Evolutionary conservation across 2,113 vertebrate genomes (phyloP).

Genomic region (Emberiza fucata): DNA sequence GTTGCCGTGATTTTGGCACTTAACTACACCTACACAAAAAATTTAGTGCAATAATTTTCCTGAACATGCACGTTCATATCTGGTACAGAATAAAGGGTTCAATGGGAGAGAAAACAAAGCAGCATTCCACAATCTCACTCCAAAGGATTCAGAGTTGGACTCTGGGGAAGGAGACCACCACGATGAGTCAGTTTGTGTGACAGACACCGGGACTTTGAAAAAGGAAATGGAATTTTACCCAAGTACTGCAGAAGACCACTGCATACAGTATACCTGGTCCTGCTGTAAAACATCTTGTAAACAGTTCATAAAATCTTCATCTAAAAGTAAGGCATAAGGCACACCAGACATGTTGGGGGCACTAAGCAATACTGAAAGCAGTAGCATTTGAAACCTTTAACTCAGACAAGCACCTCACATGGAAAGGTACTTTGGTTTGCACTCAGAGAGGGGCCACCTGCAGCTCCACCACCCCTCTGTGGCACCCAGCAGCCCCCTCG

Average conservation of each 20-base stretch:
- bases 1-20: conserved; percentile 71
- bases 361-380: conserved; percentile 70
- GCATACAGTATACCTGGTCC: conserved; percentile 68
- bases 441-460: conserved; percentile 41
- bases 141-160: conserved; percentile 65
- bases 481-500: conserved; percentile 25
- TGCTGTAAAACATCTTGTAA: conserved; percentile 80
- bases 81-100: conserved; percentile 50
- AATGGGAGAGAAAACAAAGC: conserved; percentile 63
- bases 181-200: conserved; percentile 40
- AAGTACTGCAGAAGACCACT: conserved; percentile 74
- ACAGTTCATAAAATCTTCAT: conserved; percentile 77
- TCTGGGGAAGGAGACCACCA: conserved; percentile 53
- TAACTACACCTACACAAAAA: conserved; percentile 64
- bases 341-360: conserved; percentile 78
- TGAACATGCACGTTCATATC: conserved; percentile 67
- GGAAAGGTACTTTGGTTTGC: conserved; percentile 71
- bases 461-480: conserved; percentile 9
- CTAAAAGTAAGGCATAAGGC: conserved; percentile 82
- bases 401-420: conserved; percentile 61
- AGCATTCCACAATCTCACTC: conserved; percentile 64
- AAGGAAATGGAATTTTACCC: conserved; percentile 73
- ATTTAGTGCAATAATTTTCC: conserved; percentile 66
- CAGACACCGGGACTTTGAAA: conserved; percentile 29
- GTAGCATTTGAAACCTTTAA: conserved; percentile 46